phyloP scores from a whole-genome alignment of 2,888 invertebrate genomes.

The Drosophila colorata region DNA sequence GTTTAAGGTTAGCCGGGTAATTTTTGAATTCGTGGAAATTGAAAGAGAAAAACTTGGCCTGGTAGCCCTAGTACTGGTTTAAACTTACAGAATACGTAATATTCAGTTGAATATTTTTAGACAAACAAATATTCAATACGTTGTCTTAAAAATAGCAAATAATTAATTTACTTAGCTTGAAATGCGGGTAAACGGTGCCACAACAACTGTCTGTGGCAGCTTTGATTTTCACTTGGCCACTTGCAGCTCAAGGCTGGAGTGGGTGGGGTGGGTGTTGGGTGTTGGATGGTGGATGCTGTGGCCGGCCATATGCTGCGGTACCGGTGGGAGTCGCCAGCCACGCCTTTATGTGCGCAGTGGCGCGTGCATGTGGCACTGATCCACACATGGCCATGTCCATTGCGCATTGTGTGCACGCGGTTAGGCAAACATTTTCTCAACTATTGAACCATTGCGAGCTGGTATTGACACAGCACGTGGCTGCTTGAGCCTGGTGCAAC shows the following conservation, averaged over 20 bases:
- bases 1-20: no score
- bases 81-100: background rate
- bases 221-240: conserved; percentile 20
- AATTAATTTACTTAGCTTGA: conserved; percentile 3
- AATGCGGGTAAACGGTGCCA: background rate
- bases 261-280: background rate
- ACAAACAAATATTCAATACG: no score
- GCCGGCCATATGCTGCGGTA: conserved; percentile 45
- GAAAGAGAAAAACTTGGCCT: background rate
- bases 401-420: conserved; percentile 69
- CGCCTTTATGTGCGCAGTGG: conserved; percentile 42
- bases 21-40: background rate
- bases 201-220: conserved; percentile 10
- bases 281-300: background rate
- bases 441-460: conserved; percentile 77
- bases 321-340: conserved; percentile 28
- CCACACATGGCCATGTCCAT: conserved; percentile 48
- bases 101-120: background rate
- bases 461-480: conserved; percentile 68
- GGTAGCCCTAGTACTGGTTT: background rate
- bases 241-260: conserved; percentile 32
- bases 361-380: conserved; percentile 65
- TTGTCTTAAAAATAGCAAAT: no score
- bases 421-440: conserved; percentile 78
- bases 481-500: conserved; percentile 12